These are phyloP conservation scores for Charina bottae DNA, from an alignment of 2,113 vertebrate species.

Conservation along the genomic window DNA sequence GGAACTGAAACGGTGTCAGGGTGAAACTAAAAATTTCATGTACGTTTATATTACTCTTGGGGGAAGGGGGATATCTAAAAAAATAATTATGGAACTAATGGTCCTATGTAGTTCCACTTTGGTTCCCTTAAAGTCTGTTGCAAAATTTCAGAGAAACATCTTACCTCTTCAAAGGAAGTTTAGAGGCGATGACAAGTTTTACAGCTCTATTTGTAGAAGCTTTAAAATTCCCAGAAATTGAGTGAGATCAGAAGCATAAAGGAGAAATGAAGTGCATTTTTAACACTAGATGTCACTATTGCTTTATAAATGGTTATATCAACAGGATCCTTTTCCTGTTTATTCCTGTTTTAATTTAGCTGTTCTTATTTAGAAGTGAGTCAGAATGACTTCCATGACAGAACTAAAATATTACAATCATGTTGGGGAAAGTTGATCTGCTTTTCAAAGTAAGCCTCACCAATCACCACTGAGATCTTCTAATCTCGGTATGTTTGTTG, in stretches of 20 bases:
- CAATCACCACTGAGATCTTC: background rate
- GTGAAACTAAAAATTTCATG: background rate
- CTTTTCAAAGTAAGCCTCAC: background rate
- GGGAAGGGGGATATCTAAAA: background rate
- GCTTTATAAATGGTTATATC: fast-evolving
- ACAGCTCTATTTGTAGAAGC: background rate
- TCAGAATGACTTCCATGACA: background rate
- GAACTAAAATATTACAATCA: background rate
- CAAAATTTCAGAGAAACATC: background rate
- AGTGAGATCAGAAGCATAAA: fast-evolving
- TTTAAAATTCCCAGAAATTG: background rate
- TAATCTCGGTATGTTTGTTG: background rate
- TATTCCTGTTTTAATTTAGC: background rate
- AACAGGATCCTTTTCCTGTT: background rate
- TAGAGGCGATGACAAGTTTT: background rate
- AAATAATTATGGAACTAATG: background rate
- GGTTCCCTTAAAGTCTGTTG: background rate
- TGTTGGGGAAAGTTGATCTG: background rate
- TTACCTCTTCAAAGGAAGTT: background rate
- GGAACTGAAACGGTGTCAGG: background rate
- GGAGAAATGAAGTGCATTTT: fast-evolving
- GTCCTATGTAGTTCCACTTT: background rate
- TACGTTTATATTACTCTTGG: background rate
- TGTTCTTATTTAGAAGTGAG: background rate
- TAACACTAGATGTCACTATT: constrained; percentile 43